A percentile compares a stretch with the other conserved stretches of the same genome.
phyloP scores from a whole-genome alignment of 2,797 vertebrate genomes.

The Anas bernieri region DNA sequence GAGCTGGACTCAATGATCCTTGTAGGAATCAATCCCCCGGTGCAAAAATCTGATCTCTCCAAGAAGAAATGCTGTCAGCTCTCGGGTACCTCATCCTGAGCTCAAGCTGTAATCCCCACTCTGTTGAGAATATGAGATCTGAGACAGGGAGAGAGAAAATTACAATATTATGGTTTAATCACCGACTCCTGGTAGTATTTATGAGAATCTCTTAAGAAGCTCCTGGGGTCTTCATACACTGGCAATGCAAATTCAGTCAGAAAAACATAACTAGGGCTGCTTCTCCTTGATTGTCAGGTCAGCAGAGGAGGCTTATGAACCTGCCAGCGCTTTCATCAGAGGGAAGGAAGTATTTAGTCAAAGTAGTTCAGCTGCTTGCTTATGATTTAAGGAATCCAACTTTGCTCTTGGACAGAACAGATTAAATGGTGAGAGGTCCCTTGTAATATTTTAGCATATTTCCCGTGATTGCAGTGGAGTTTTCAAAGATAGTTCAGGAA shows the following conservation, averaged over 20 bases:
- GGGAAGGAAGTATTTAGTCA: not conserved
- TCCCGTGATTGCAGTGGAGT: not conserved
- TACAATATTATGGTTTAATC: not conserved
- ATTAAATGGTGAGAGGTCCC: not conserved
- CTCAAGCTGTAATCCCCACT: not conserved
- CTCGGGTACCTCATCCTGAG: not conserved
- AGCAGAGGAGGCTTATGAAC: not conserved
- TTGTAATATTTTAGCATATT: slow-evolving; percentile 37
- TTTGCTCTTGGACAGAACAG: not conserved
- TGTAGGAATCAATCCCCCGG: not conserved
- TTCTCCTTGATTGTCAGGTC: not conserved
- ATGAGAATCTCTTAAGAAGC: slow-evolving; percentile 4
- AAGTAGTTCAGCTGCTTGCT: not conserved
- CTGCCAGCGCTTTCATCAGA: not conserved
- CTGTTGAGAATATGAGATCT: not conserved
- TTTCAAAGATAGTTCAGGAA: not conserved
- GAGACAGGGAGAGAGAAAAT: not conserved
- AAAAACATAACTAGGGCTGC: not conserved
- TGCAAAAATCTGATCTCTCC: not conserved
- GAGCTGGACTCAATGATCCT: too few relatives aligned
- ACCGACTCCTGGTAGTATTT: not conserved
- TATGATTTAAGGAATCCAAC: slow-evolving; percentile 22
- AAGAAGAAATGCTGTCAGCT: not conserved
- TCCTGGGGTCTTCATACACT: not conserved
- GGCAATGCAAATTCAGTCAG: not conserved